Conservation (phyloP, 1,140 invertebrate species). For the Steinernema feltiae region DNA sequence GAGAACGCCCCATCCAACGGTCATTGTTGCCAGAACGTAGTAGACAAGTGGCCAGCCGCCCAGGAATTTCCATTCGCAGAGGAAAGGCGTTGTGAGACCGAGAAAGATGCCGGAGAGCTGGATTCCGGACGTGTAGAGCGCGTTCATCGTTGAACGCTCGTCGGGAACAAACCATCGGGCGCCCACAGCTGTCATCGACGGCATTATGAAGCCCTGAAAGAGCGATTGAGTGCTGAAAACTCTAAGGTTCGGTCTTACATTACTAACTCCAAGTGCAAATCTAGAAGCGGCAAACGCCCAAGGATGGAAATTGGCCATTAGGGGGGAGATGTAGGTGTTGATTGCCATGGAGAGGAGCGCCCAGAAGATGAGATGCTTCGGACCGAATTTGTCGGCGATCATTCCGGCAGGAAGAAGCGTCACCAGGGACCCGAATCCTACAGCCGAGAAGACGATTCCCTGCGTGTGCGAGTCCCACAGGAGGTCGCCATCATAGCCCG, state of each 20-base stretch:
- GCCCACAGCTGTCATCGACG: not conserved
- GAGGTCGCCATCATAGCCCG: not conserved
- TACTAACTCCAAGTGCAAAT: not conserved
- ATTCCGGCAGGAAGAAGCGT: not conserved
- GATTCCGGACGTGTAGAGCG: not conserved
- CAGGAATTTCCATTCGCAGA: not conserved
- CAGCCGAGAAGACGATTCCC: not conserved
- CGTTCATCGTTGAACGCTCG: not conserved
- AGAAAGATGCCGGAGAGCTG: not conserved
- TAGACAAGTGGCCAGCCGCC: not conserved
- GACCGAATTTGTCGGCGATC: not conserved
- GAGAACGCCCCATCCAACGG: not conserved
- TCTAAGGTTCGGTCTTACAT: not conserved
- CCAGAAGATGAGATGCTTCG: not conserved
- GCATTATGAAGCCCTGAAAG: not conserved
- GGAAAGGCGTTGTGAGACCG: not conserved
- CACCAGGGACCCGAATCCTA: not conserved
- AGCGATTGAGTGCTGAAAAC: not conserved
- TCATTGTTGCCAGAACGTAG: not conserved
- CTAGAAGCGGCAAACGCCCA: not conserved
- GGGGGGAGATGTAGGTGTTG: not conserved
- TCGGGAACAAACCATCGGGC: conserved; percentile 1
- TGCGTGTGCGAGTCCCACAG: not conserved
- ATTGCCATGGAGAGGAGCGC: not conserved
- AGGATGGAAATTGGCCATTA: not conserved